phyloP scores from a whole-genome alignment of 2,113 vertebrate species.

The Lagopus muta region DNA sequence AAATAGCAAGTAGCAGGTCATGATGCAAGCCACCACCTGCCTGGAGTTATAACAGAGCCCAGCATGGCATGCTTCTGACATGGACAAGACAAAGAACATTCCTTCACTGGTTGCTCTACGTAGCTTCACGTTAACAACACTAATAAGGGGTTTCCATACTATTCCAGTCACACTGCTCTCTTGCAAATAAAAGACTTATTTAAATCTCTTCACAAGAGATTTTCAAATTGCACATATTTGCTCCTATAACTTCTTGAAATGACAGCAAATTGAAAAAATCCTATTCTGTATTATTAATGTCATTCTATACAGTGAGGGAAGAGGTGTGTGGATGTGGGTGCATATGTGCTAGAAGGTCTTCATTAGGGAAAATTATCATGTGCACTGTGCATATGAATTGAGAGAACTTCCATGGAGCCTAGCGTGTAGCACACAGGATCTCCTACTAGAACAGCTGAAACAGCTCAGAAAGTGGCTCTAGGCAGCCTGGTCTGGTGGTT shows the following conservation, averaged over 20 bases:
- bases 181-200: conserved; percentile 12
- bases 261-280: conserved; percentile 12
- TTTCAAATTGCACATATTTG: conserved; percentile 46
- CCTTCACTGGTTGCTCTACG: neutral
- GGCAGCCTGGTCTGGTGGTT: too few relatives aligned
- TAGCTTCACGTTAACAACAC: neutral
- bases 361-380: conserved; percentile 59
- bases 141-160: conserved; percentile 34
- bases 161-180: neutral
- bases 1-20: conserved; percentile 1
- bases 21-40: neutral
- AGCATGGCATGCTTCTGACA: neutral
- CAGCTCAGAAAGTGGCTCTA: neutral
- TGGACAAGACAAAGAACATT: neutral
- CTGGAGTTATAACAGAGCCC: neutral
- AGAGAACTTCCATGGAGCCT: conserved; percentile 28
- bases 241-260: conserved; percentile 18
- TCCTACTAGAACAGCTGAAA: neutral
- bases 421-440: neutral
- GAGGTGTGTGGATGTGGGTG: neutral
- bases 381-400: conserved; percentile 30
- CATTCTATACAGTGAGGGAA: conserved; percentile 14
- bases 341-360: neutral
- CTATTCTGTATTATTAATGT: neutral
- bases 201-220: conserved; percentile 10